Evolutionary conservation across 2,113 vertebrate genomes (phyloP).

Genomic region (Pterocles orientalis): DNA sequence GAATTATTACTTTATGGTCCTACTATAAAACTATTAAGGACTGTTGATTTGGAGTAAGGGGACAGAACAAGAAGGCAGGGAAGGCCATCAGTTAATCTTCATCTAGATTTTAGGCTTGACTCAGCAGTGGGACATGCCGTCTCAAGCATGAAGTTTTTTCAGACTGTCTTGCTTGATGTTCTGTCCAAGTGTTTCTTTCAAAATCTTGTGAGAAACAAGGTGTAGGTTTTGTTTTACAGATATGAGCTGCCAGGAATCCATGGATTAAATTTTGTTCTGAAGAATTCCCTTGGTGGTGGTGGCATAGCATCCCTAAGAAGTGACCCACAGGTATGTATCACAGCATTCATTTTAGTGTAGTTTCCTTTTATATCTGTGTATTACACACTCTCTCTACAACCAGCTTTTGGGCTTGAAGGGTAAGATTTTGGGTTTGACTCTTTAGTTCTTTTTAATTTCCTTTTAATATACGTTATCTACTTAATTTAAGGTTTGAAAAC

Average conservation of each 20-base stretch:
- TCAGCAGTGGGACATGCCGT: background rate
- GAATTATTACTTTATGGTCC: background rate
- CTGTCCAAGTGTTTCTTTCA: background rate
- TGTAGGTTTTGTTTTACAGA: constrained; percentile 62
- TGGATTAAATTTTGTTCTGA: constrained; percentile 87
- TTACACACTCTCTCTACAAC: background rate
- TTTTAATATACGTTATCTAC: background rate
- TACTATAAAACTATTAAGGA: background rate
- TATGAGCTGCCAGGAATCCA: constrained; percentile 85
- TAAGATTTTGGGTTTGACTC: background rate
- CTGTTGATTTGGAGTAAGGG: background rate
- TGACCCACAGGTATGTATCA: constrained; percentile 84
- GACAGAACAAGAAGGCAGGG: background rate
- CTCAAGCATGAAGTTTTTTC: background rate
- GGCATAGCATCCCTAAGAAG: constrained; percentile 86
- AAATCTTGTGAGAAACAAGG: background rate
- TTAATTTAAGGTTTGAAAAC: background rate
- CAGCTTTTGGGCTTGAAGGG: background rate
- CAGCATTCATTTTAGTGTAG: background rate
- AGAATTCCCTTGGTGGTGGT: constrained; percentile 84
- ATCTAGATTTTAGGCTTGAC: background rate
- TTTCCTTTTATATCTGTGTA: background rate
- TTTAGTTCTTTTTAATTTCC: background rate
- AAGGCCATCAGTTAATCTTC: background rate
- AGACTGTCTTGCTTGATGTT: background rate